Percentiles rank a stretch among this genome's conserved stretches.
phyloP scores from a whole-genome alignment of 2,113 vertebrate genomes.

The Apodemus speciosus region DNA sequence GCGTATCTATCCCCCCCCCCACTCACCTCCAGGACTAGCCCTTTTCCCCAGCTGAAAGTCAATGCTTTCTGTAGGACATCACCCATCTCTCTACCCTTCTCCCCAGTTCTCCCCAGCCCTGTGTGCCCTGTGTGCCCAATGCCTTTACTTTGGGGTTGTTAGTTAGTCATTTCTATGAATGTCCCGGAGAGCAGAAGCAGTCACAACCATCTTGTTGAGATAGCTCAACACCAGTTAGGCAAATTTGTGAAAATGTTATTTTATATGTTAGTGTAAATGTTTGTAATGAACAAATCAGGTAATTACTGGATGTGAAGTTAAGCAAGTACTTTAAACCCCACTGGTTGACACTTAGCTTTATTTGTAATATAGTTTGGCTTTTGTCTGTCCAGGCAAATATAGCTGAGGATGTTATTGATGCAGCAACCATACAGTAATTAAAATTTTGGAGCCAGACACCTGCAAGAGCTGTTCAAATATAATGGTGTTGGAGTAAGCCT shows the following conservation, averaged over 20 bases:
- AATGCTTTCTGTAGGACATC: too few relatives aligned
- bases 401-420: background rate
- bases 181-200: background rate
- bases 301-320: background rate
- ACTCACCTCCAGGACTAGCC: background rate
- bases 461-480: background rate
- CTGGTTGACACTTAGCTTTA: background rate
- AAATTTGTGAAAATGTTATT: background rate
- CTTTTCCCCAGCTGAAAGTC: background rate
- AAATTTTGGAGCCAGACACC: background rate
- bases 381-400: background rate
- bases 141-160: background rate
- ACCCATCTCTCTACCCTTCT: background rate
- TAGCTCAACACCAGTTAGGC: too few relatives aligned
- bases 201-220: too few relatives aligned
- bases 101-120: fast-evolving
- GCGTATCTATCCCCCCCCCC: too few relatives aligned
- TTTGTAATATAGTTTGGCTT: background rate
- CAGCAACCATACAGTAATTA: background rate
- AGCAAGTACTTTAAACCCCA: background rate
- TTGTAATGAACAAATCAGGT: background rate
- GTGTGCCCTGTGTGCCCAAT: too few relatives aligned
- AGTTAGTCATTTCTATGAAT: background rate
- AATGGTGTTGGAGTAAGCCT: background rate
- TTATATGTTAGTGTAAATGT: background rate